Evolutionary conservation across 2,797 vertebrate species (phyloP).

Genomic region (Austrolebias charrua): DNA sequence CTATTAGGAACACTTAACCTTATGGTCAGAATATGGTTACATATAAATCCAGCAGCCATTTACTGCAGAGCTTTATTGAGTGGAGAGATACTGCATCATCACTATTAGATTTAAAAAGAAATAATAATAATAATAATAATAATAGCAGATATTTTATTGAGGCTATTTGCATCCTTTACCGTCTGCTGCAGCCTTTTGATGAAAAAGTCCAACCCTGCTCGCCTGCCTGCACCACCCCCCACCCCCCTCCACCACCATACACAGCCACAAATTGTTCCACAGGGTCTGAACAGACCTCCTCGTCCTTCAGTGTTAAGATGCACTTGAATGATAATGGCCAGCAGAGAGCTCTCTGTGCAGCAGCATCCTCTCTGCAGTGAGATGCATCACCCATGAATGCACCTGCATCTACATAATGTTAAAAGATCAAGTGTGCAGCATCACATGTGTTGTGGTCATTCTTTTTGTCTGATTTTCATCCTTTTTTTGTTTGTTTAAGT

Average conservation of each 20-base stretch:
- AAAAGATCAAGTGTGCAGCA: too few relatives aligned
- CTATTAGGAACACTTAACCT: constrained; percentile 81
- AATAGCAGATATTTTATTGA: constrained; percentile 63
- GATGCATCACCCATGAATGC: constrained; percentile 61
- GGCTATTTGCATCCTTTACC: constrained; percentile 70
- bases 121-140: background rate
- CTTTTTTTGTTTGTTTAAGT: background rate
- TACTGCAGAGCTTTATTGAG: constrained; percentile 66
- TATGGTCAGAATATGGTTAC: constrained; percentile 65
- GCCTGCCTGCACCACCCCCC: constrained; percentile 8
- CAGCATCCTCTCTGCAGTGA: constrained; percentile 63
- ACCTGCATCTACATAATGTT: constrained; percentile 43
- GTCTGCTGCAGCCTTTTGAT: constrained; percentile 60
- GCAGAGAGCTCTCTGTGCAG: constrained; percentile 68
- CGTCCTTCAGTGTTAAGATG: constrained; percentile 73
- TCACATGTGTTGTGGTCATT: background rate
- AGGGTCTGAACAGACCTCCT: constrained; percentile 51
- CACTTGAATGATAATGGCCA: constrained; percentile 75
- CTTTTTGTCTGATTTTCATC: constrained; percentile 20
- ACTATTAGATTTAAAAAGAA: constrained; percentile 56
- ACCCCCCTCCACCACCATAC: constrained; percentile 29
- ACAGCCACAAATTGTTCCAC: constrained; percentile 46
- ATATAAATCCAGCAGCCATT: constrained; percentile 72
- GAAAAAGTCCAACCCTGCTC: constrained; percentile 36
- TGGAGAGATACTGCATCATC: constrained; percentile 59